Evolutionary conservation across 2,888 invertebrate species (phyloP), one percentile per base, ranked within the genome.

Genomic region (Callyntrura sp.): DNA sequence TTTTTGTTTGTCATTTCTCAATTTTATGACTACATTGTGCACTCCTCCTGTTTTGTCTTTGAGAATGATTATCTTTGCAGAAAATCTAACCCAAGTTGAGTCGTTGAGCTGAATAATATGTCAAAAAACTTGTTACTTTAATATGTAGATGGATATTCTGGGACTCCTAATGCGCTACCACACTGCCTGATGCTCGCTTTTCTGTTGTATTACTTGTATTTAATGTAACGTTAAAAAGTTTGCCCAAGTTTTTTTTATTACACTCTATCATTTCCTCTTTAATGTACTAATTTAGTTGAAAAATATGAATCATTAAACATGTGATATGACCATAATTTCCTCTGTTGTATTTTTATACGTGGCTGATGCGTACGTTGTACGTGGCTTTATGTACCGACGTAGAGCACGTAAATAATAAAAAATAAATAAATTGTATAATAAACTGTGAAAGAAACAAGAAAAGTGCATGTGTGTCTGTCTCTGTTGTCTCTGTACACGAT

Each of bases 281-380:
- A 88, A 68, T 79, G 35, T 62, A 88, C 88, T 83, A 88, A 88
- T 88, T 88, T 88, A 73, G 76, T 83, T 45, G 17, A 68, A 83
- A 78, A 55, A 65, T 87, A 87, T 87, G 81, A 84, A 76, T 84
- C 83, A 78, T 88, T 88, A 84, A 88, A 88, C 62, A 55, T 35
- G 48, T 62, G 81, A 88, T 73, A 88, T 68, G 88, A 62, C 35
- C 48, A 78, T 88, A 88, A 88, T 88, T 88, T 88, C 88, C 88
- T 88, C n/a, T 0, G 35, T 57, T 73, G 23, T 48, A 73, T 73
- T 48, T n/a, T 17, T 17, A 17, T 17, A 17, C 20, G 9, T 17
- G 60, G 12, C 17, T 20, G 12, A 2, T 35, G 35, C 3, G 70
- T 45, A 17, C 43, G 43, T 68, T 23, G 65, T 65, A 8, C 28